Percentiles rank a stretch among this genome's conserved stretches.
Conservation (phyloP, 2,888 invertebrate species). For the Piscicola geometra region DNA sequence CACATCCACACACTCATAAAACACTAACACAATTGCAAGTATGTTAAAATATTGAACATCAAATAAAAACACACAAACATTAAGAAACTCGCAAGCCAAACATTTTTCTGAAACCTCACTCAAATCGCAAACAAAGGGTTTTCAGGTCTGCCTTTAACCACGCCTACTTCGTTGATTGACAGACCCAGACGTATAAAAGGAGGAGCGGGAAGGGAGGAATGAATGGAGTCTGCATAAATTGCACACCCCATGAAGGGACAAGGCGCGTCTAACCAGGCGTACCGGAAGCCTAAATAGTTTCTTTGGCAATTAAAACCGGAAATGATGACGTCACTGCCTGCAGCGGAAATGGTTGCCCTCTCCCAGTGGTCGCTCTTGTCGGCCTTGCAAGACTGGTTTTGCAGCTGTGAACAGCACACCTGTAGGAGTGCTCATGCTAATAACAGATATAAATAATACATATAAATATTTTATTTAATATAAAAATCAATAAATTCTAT, state of each 20-base stretch:
- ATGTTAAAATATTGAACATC: neutral
- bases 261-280: conserved; percentile 44
- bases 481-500: no score
- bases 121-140: neutral
- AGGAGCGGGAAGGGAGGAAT: conserved; percentile 24
- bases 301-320: conserved; percentile 2
- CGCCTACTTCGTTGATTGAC: neutral
- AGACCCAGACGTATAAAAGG: conserved; percentile 30
- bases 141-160: neutral
- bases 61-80: neutral
- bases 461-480: no score
- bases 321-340: conserved; percentile 7
- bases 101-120: conserved; percentile 5
- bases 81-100: neutral
- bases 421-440: conserved; percentile 16
- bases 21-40: conserved; percentile 23
- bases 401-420: neutral
- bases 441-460: no score
- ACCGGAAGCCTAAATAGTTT: conserved; percentile 39
- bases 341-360: neutral
- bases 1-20: conserved; percentile 24
- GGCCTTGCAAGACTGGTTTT: neutral
- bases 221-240: conserved; percentile 40
- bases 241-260: conserved; percentile 43
- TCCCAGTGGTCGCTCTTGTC: neutral